Evolutionary conservation across 2,113 vertebrate species (phyloP), one percentile per base, ranked within the genome.

Genomic region (Amblyopsis rosae): DNA sequence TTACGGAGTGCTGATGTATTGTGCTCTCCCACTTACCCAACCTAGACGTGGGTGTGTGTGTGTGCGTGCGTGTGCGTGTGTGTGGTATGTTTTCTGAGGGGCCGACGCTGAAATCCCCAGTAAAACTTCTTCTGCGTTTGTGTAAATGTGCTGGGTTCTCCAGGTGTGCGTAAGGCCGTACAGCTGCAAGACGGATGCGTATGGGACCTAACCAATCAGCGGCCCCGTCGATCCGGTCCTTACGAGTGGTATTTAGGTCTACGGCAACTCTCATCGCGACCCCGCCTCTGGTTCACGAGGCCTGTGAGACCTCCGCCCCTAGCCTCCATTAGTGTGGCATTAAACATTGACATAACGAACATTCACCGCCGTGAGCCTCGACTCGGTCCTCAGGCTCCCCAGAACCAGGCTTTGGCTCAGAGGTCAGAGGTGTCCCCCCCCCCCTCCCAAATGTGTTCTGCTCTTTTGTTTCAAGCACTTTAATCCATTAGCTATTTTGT

Each of bases 1-100:
- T 1, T 4, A 58, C 68, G 65, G 57, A 13, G 65, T 6, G 26
- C 67, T 73, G 83, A 79, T 76, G 77, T 61, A 72, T 81, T 79
- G 55, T 72, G 58, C 73, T 54, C 41, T 51, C 62, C 56, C 56
- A 26, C 11, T 58, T 11, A 12, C 17, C 8, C 19, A 65, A 54
- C 73, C 61, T 61, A 6, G 49, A 81, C 55, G 50, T 4, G 50
- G 0, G 50, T 51, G 50, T 51, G 50, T 51, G 50, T 51, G 50
- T 51, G 77, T 78, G 69, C 69, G 62, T 76, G 48, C 49, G 47
- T 50, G 66, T 46, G 54, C 47, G 55, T 66, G 49, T 9, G 8
- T 11, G 32, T 79, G 70, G 49, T 87, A 80, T 78, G 62, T 62
- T 73, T 49, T 68, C 69, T 51, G 33, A 50, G 53, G 12, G 62